Conservation (phyloP, 2,113 vertebrate genomes). For the Panurus biarmicus region DNA sequence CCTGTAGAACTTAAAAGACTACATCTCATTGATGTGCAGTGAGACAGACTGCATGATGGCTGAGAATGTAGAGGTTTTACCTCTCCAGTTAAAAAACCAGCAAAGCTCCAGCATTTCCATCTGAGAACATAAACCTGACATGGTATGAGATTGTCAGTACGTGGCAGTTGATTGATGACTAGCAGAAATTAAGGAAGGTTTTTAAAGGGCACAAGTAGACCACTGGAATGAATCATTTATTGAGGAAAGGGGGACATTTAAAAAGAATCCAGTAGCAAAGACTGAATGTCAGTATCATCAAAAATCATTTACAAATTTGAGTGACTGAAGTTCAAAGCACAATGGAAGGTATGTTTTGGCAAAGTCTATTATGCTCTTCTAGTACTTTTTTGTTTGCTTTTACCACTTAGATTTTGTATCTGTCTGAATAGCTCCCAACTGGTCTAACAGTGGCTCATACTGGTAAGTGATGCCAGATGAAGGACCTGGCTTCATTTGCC, state of each 20-base stretch:
- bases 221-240: neutral
- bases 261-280: neutral
- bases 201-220: neutral
- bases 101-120: neutral
- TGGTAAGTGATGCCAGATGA: neutral
- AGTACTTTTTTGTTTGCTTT: neutral
- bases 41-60: neutral
- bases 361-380: neutral
- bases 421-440: neutral
- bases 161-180: neutral
- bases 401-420: neutral
- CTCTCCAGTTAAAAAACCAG: neutral
- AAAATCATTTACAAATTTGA: neutral
- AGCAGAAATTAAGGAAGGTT: neutral
- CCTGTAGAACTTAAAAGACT: neutral
- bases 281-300: neutral
- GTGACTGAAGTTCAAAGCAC: neutral
- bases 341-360: neutral
- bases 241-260: neutral
- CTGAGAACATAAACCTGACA: neutral
- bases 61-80: neutral
- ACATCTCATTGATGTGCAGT: neutral
- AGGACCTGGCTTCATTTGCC: neutral
- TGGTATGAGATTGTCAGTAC: neutral
- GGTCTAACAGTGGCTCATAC: neutral